Evolutionary conservation across 1,140 invertebrate species (phyloP).

Genomic region (Polyergus mexicanus): DNA sequence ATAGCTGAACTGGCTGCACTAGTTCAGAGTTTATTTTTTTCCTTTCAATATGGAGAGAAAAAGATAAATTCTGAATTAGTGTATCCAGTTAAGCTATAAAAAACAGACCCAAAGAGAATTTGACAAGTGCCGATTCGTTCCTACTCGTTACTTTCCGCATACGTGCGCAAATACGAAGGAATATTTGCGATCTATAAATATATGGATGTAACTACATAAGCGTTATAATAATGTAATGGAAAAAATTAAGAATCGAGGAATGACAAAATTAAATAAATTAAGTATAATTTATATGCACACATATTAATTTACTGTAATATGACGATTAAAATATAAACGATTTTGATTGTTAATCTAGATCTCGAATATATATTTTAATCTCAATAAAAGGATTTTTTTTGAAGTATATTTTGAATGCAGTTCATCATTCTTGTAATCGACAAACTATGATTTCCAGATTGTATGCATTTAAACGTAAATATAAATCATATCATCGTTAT

Average conservation of each 20-base stretch:
- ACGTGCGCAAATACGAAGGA: constrained; percentile 22
- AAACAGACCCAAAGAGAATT: background rate
- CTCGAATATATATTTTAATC: constrained; percentile 2
- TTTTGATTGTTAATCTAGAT: background rate
- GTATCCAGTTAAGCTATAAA: too few species aligned
- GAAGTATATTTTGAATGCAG: constrained; percentile 6
- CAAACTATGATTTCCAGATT: background rate
- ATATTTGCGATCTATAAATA: constrained; percentile 8
- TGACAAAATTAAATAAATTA: constrained; percentile 10
- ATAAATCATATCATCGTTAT: background rate
- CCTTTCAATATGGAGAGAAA: too few species aligned
- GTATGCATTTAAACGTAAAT: constrained; percentile 6
- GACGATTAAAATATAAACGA: background rate
- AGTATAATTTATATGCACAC: background rate
- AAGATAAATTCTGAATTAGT: too few species aligned
- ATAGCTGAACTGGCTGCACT: too few species aligned
- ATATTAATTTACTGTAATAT: background rate
- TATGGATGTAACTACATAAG: constrained; percentile 1
- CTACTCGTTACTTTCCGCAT: background rate
- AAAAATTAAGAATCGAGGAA: background rate
- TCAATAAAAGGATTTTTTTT: background rate
- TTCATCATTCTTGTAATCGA: background rate
- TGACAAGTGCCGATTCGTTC: constrained; percentile 26
- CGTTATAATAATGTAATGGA: background rate
- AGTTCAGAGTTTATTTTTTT: too few species aligned